Percentiles rank a stretch among this genome's conserved stretches.
Conservation (phyloP, 2,888 invertebrate genomes). For the Melieria omissa region DNA sequence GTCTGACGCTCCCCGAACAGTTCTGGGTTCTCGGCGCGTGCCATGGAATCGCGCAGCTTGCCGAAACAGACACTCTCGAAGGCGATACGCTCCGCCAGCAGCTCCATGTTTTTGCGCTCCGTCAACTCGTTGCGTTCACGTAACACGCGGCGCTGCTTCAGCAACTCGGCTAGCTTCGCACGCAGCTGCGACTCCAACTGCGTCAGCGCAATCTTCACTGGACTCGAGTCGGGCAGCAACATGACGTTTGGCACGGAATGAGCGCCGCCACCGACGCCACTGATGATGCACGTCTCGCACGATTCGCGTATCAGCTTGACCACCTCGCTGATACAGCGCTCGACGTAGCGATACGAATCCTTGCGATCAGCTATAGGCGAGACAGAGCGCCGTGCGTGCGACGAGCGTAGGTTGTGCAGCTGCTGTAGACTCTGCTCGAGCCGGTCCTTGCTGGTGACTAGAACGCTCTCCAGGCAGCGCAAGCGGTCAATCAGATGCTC, state of each 20-base stretch:
- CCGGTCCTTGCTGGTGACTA: conserved; percentile 75
- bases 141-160: conserved; percentile 74
- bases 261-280: conserved; percentile 49
- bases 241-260: conserved; percentile 51
- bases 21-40: conserved; percentile 70
- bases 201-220: conserved; percentile 72
- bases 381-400: conserved; percentile 73
- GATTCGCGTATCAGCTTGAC: conserved; percentile 72
- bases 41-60: conserved; percentile 76
- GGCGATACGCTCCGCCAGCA: conserved; percentile 83
- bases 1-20: conserved; percentile 73
- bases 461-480: conserved; percentile 72
- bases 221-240: conserved; percentile 68
- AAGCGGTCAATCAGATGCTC: conserved; percentile 72
- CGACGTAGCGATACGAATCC: conserved; percentile 73
- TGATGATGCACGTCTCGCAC: conserved; percentile 72
- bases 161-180: conserved; percentile 76
- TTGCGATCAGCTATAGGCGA: conserved; percentile 76
- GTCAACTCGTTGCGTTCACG: conserved; percentile 77
- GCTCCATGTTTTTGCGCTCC: conserved; percentile 74
- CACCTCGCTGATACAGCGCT: conserved; percentile 74
- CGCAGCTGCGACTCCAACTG: conserved; percentile 77
- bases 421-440: conserved; percentile 76
- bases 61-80: conserved; percentile 81
- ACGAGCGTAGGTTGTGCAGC: conserved; percentile 72